Evolutionary conservation across 2,888 invertebrate species (phyloP).

Genomic region (Habrosyne pyritoides): DNA sequence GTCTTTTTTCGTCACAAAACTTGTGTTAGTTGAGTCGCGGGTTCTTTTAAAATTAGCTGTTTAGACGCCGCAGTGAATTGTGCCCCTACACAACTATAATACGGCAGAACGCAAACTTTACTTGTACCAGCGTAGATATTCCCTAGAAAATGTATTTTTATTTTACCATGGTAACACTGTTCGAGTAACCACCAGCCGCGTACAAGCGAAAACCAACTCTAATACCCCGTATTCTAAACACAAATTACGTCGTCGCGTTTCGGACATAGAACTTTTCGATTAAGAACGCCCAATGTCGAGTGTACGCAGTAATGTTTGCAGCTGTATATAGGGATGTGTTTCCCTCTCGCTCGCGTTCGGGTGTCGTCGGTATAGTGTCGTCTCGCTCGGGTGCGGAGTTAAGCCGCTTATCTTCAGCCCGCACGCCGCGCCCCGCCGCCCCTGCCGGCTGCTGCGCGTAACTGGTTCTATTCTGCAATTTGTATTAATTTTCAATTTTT

Average conservation of each 20-base stretch:
- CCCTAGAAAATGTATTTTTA: slow-evolving; percentile 82
- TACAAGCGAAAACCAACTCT: slow-evolving; percentile 34
- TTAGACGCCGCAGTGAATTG: slow-evolving; percentile 71
- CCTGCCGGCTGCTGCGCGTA: slow-evolving; percentile 73
- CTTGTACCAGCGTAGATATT: slow-evolving; percentile 78
- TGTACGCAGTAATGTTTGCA: slow-evolving; percentile 72
- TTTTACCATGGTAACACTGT: slow-evolving; percentile 59
- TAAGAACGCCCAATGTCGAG: slow-evolving; percentile 40
- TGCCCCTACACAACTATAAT: slow-evolving; percentile 58
- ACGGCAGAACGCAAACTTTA: slow-evolving; percentile 69
- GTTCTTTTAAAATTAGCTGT: slow-evolving; percentile 78
- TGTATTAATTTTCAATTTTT: slow-evolving; percentile 19
- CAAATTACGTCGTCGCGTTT: slow-evolving; percentile 25
- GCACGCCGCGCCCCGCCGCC: slow-evolving; percentile 69
- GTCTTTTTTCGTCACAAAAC: background rate
- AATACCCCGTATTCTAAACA: slow-evolving; percentile 2
- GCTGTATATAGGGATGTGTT: slow-evolving; percentile 72
- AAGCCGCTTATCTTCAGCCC: slow-evolving; percentile 82
- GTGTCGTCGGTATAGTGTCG: slow-evolving; percentile 31
- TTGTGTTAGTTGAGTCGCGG: slow-evolving; percentile 46
- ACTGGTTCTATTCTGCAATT: slow-evolving; percentile 65
- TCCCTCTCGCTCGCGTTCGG: slow-evolving; percentile 47
- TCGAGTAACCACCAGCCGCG: slow-evolving; percentile 38
- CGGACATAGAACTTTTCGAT: slow-evolving; percentile 48
- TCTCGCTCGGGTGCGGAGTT: slow-evolving; percentile 71